Base-by-base conservation (phyloP, 1,140 invertebrate species). In the Scaptomyza montana region DNA sequence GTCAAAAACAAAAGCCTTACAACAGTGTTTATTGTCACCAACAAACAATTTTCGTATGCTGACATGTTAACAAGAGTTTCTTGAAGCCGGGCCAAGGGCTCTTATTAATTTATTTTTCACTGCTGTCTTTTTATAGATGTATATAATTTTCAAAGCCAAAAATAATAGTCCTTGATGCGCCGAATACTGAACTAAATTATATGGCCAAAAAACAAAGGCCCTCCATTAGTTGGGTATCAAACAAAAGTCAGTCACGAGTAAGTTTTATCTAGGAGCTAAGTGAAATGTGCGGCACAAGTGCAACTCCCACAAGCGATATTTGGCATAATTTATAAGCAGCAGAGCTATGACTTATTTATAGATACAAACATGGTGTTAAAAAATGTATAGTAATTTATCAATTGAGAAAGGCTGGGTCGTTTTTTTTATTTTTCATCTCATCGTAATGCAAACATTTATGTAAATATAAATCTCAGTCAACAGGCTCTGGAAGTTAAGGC, bases 101-200 rank as follows among this genome's bases (percentile, higher is more conserved):
- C 16, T 68, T 68, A 56, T 70, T 56, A 64, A 64, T 56, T 64
- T 70, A 70, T 70, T 13, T 50, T 56, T 36, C 25, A 30, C 25
- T 13, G 8, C 43, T 47, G 19, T 10, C 30, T 30, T 43, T 21
- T 25, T 45, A 53, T 36, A 55, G 47, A 30, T 64, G 39, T 68
- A 33, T 76, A 60, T 46, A 39, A 36, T 36, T 9, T 36, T 36
- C 33, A 8, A 36, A 36, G 33, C 33, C 2, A 21, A 66, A 81
- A 70, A 81, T 82, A 78, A 81, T 33, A 39, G 59, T 21, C 30
- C 41, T 41, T 33, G 5, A 33, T 33, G 12, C 46, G 19, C 47
- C 2, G 53, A 85, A 80, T 85, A 78, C 81, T 85, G 77, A 75
- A 81, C 53, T 81, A 81, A 86, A 85, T 85, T 78, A 85, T 85